A percentile compares a stretch with the other conserved stretches of the same genome.
phyloP scores from a whole-genome alignment of 2,888 invertebrate genomes.

The Amblyteles armatorius region DNA sequence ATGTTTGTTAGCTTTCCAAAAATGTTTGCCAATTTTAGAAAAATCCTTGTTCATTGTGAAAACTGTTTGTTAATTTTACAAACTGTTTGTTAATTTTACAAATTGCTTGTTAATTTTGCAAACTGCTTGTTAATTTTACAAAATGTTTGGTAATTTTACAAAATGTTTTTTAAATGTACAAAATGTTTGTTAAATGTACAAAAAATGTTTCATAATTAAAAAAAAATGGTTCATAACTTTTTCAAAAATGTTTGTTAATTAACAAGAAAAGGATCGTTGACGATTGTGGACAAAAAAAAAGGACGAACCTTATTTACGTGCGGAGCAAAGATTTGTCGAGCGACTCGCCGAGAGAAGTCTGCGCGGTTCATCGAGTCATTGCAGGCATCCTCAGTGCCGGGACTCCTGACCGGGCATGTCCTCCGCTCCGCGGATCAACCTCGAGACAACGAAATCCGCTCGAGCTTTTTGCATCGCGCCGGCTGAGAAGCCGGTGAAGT shows the following conservation, averaged over 20 bases:
- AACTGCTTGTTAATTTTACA: no score
- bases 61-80: neutral
- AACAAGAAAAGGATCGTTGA: neutral
- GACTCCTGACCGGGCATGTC: neutral
- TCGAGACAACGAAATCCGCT: slow-evolving; percentile 35
- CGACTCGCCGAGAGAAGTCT: neutral
- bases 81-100: no score
- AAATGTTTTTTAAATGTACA: no score
- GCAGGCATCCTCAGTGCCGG: neutral
- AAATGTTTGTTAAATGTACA: no score
- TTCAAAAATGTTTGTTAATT: no score
- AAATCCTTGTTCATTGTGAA: no score
- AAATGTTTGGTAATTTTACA: no score
- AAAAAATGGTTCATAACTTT: no score
- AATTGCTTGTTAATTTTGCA: no score
- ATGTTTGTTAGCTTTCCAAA: neutral
- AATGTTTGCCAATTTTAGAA: neutral
- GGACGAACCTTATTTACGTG: neutral
- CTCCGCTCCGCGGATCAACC: slow-evolving; percentile 1
- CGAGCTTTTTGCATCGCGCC: slow-evolving; percentile 34
- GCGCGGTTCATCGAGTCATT: neutral
- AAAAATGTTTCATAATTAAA: no score
- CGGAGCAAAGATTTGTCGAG: neutral
- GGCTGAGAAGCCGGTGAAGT: slow-evolving; percentile 14
- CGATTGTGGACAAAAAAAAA: neutral